Percentiles rank a stretch among this genome's conserved stretches.
These are phyloP conservation scores for Aphrophora alni DNA, from an alignment of 2,888 invertebrate species.

Conservation along the genomic window DNA sequence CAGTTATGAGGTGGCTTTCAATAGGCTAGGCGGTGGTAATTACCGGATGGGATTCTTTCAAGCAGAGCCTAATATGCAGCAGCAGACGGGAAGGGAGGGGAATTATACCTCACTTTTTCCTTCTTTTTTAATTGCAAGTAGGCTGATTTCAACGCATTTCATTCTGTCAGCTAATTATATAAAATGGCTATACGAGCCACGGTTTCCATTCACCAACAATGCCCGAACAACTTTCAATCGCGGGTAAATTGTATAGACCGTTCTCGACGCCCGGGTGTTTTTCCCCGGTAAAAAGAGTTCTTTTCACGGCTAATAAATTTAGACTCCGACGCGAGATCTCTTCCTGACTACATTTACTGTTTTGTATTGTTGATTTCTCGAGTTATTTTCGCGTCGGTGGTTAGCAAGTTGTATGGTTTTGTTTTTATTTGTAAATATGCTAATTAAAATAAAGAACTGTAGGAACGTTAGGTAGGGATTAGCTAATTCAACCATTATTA, in stretches of 20 bases:
- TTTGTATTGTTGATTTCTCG: neutral
- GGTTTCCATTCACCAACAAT: neutral
- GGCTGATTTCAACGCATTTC: neutral
- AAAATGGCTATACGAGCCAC: neutral
- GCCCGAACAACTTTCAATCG: neutral
- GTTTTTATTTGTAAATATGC: too few relatives aligned
- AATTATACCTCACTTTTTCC: neutral
- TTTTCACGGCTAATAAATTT: neutral
- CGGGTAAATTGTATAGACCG: neutral
- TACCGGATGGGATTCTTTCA: neutral
- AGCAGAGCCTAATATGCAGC: neutral
- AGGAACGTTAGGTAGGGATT: too few relatives aligned
- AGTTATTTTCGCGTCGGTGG: too few relatives aligned
- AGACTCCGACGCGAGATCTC: neutral
- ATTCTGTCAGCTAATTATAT: neutral
- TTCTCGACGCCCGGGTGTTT: neutral
- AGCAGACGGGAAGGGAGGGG: neutral
- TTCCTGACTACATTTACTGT: neutral
- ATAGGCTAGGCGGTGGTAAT: neutral
- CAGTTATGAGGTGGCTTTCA: neutral
- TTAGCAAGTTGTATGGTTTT: too few relatives aligned
- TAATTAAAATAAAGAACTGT: too few relatives aligned
- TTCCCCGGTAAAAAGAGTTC: neutral
- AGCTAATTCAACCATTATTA: too few relatives aligned
- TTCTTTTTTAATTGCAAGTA: constrained; percentile 1